Evolutionary conservation across 2,888 invertebrate genomes (phyloP).

Genomic region (Agapostemon virescens): DNA sequence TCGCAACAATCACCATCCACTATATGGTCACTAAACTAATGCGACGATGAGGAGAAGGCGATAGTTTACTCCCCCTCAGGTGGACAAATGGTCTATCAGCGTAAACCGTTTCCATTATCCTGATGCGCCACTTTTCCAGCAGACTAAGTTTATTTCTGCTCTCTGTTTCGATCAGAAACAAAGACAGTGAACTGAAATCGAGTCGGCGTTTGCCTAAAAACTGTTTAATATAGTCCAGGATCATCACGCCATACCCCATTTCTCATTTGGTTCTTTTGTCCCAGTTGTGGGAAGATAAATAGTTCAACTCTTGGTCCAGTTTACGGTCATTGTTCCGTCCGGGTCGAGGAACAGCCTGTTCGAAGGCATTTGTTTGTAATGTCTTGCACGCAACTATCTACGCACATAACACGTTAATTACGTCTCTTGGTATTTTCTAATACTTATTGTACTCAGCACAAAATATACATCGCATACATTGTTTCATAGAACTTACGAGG

Average conservation of each 20-base stretch:
- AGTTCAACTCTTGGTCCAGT: background rate
- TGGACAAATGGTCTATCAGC: constrained; percentile 74
- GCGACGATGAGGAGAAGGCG: constrained; percentile 68
- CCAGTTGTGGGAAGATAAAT: background rate
- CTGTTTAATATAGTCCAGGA: background rate
- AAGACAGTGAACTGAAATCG: background rate
- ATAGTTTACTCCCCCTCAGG: constrained; percentile 74
- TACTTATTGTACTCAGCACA: no score
- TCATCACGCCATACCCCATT: background rate
- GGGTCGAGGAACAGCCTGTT: no score
- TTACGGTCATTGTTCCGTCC: background rate
- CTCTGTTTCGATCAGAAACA: background rate
- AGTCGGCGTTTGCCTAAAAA: background rate
- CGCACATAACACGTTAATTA: no score
- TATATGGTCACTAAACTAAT: constrained; percentile 61
- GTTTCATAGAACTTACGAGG: no score
- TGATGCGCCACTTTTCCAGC: constrained; percentile 27
- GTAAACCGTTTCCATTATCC: constrained; percentile 53
- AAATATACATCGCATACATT: no score
- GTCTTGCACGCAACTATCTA: no score
- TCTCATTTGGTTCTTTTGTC: background rate
- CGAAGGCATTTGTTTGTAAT: no score
- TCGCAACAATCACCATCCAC: no score
- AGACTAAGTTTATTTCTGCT: constrained; percentile 9
- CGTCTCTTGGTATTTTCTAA: no score